Conservation (phyloP, 2,888 invertebrate genomes). For the Stomorhina lunata region DNA sequence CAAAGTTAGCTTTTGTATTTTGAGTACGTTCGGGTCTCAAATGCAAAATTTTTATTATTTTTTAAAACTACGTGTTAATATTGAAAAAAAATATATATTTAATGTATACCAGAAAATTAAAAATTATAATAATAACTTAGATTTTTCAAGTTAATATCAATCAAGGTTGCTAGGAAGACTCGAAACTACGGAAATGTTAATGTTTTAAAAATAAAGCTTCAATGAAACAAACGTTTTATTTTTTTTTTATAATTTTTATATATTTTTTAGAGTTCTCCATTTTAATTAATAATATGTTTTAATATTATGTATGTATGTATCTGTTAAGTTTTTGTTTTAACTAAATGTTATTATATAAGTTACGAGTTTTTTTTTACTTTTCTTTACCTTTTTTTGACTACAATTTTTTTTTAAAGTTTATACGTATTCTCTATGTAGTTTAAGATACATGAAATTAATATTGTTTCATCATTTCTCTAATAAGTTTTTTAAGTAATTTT, state of each 20-base stretch:
- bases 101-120: too few relatives aligned
- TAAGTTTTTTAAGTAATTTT: slow-evolving; percentile 1
- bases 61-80: too few relatives aligned
- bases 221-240: background rate
- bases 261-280: slow-evolving; percentile 22
- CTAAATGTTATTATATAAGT: slow-evolving; percentile 8
- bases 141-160: too few relatives aligned
- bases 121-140: too few relatives aligned
- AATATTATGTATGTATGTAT: slow-evolving; percentile 7
- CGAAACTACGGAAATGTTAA: too few relatives aligned
- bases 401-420: background rate
- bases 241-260: background rate
- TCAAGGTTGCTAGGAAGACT: too few relatives aligned
- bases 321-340: slow-evolving; percentile 21
- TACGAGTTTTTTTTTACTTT: slow-evolving; percentile 5
- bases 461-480: background rate
- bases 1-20: too few relatives aligned
- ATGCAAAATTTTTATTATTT: too few relatives aligned
- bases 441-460: slow-evolving; percentile 19
- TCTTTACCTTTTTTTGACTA: slow-evolving; percentile 5
- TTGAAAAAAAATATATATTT: too few relatives aligned
- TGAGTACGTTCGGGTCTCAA: too few relatives aligned
- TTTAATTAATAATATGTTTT: too few relatives aligned
- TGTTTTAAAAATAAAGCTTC: background rate
- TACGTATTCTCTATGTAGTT: slow-evolving; percentile 1